Evolutionary conservation across 2,797 vertebrate genomes (phyloP), one percentile per base, ranked within the genome.

Genomic region (Pseudochaenichthys georgianus): DNA sequence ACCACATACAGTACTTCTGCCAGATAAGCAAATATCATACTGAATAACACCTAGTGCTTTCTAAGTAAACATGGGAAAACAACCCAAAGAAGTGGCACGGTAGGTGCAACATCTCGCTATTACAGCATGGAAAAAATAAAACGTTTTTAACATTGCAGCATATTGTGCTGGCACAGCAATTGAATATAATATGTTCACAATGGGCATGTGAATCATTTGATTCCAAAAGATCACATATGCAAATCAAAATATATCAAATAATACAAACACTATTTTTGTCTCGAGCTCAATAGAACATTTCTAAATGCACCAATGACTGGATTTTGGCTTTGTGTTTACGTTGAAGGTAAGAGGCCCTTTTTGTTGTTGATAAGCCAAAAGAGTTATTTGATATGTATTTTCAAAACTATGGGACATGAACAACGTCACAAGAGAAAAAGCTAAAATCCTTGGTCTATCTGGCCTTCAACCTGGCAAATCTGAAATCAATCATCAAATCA

Each of bases 401-500:
- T 57, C 13, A 38, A 38, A 38, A 50, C 63, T 28, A 41, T 69
- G 38, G 61, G 53, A 75, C 38, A 57, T 61, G 50, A 19, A 43
- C n/a, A 80, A 31, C 75, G 66, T 86, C 28, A 78, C 64, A 64
- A 64, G 9, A 70, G 54, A 38, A 28, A 21, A 64, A 65, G 57
- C 70, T 66, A 65, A 79, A 85, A 75, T 75, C 48, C 38, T 74
- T 76, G 70, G 50, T 57, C 45, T 69, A 47, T 66, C 63, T 74
- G 7, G 19, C 23, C 51, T 34, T 34, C 68, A 77, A 68, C 62
- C 77, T 75, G 70, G 55, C 52, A 67, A 87, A 84, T 51, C 63
- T 77, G 66, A 61, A 86, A 88, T 87, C 82, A 89, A 87, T 87
- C 78, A 83, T 82, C 78, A 76, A 87, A 89, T 83, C 88, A 89